phyloP scores from a whole-genome alignment of 2,888 invertebrate genomes.

The Macrosoma leucophasiata region DNA sequence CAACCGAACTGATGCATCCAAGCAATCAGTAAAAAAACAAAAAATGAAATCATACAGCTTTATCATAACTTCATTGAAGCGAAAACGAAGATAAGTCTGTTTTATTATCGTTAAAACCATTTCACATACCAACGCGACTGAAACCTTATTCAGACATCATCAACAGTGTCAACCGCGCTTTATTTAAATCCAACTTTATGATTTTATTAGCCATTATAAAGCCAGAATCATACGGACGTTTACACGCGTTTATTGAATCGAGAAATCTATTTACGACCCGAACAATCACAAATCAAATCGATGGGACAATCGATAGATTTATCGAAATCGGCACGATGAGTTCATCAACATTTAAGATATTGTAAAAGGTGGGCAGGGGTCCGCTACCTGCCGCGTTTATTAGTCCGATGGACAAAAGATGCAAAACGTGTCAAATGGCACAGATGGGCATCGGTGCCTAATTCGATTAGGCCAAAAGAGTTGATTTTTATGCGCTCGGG shows the following conservation, averaged over 20 bases:
- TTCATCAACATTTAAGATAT: constrained; percentile 67
- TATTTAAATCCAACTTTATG: constrained; percentile 26
- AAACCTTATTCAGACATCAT: constrained; percentile 14
- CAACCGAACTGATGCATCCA: too few relatives aligned
- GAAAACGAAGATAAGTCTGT: too few relatives aligned
- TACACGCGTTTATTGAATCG: constrained; percentile 40
- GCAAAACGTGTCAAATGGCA: constrained; percentile 71
- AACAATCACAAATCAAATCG: constrained; percentile 35
- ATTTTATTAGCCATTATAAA: constrained; percentile 32
- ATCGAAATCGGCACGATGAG: constrained; percentile 55
- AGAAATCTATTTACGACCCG: constrained; percentile 42
- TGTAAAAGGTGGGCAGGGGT: constrained; percentile 48
- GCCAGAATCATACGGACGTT: constrained; percentile 31
- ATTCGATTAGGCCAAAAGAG: constrained; percentile 72
- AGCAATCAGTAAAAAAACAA: too few relatives aligned
- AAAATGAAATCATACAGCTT: too few relatives aligned
- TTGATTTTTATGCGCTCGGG: constrained; percentile 69
- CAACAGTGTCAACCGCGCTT: constrained; percentile 11
- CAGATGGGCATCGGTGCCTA: constrained; percentile 67
- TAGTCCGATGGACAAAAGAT: constrained; percentile 63
- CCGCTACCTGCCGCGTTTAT: constrained; percentile 69
- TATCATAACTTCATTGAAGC: too few relatives aligned
- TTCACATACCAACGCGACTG: too few relatives aligned
- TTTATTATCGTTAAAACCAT: too few relatives aligned
- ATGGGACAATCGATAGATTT: constrained; percentile 48